Evolutionary conservation across 2,113 vertebrate species (phyloP).

Genomic region (Mungos mungo): DNA sequence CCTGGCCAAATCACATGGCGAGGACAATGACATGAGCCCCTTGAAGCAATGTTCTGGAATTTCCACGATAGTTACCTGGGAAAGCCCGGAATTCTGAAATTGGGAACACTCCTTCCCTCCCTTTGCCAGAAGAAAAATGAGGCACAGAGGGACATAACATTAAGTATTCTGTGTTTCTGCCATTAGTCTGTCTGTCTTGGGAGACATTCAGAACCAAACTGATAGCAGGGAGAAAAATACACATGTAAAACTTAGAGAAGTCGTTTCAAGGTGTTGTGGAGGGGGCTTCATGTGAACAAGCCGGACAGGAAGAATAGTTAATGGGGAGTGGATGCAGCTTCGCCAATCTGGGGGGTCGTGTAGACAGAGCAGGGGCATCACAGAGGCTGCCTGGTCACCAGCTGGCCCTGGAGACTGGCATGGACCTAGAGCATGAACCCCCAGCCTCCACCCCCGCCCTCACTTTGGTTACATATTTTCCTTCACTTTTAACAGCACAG

Average conservation of each 20-base stretch:
- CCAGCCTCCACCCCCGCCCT: accelerated
- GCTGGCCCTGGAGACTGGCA: background rate
- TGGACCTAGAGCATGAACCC: background rate
- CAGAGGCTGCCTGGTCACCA: background rate
- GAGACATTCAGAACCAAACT: background rate
- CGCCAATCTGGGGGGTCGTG: background rate
- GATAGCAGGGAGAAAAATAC: background rate
- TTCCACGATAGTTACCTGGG: background rate
- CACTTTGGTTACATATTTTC: background rate
- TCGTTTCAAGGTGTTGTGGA: background rate
- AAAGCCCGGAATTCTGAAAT: background rate
- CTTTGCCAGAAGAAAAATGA: background rate
- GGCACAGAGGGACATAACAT: background rate
- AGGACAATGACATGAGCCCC: background rate
- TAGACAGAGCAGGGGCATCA: background rate
- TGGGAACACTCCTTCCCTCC: background rate
- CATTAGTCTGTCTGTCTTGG: background rate
- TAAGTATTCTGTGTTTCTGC: background rate
- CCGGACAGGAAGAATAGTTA: background rate
- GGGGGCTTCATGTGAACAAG: background rate
- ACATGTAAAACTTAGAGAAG: background rate
- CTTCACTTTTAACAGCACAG: background rate
- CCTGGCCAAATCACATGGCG: background rate
- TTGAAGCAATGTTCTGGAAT: background rate
- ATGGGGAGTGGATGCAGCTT: accelerated